Percentiles rank a stretch among this genome's conserved stretches.
These are phyloP conservation scores for Syndactyla subalaris DNA, from an alignment of 2,797 vertebrate genomes.

Conservation along the genomic window DNA sequence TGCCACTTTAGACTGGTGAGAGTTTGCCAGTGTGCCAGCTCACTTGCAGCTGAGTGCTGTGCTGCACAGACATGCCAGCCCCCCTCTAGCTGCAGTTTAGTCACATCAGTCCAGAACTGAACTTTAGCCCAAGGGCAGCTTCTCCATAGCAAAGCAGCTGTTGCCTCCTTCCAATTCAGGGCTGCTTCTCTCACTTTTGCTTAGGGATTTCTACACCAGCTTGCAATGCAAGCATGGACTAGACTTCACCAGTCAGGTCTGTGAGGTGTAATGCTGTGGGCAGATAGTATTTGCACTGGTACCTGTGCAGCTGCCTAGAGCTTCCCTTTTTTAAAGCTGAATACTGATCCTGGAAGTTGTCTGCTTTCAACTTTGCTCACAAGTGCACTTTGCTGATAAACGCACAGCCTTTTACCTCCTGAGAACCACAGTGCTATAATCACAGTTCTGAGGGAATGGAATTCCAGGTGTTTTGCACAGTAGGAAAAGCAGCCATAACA, in stretches of 20 bases:
- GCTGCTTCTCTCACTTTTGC: background rate
- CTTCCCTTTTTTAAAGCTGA: background rate
- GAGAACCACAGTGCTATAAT: background rate
- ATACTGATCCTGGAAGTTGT: background rate
- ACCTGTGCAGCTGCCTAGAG: background rate
- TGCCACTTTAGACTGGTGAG: background rate
- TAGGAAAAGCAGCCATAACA: background rate
- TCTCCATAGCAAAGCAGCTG: background rate
- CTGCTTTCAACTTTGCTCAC: background rate
- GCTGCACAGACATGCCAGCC: background rate
- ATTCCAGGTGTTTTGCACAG: background rate
- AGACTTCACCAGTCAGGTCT: background rate
- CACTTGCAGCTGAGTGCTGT: background rate
- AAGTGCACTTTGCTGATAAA: background rate
- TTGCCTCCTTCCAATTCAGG: background rate
- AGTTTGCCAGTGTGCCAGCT: background rate
- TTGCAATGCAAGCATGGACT: background rate
- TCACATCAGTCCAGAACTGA: background rate
- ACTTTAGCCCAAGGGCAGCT: background rate
- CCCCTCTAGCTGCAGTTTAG: background rate
- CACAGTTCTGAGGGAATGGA: background rate
- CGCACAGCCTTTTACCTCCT: background rate
- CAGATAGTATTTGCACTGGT: background rate
- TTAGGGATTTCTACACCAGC: background rate
- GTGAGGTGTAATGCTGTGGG: background rate